These are phyloP conservation scores for Urosaurus nigricauda DNA, from an alignment of 2,797 vertebrate genomes.

Conservation along the genomic window DNA sequence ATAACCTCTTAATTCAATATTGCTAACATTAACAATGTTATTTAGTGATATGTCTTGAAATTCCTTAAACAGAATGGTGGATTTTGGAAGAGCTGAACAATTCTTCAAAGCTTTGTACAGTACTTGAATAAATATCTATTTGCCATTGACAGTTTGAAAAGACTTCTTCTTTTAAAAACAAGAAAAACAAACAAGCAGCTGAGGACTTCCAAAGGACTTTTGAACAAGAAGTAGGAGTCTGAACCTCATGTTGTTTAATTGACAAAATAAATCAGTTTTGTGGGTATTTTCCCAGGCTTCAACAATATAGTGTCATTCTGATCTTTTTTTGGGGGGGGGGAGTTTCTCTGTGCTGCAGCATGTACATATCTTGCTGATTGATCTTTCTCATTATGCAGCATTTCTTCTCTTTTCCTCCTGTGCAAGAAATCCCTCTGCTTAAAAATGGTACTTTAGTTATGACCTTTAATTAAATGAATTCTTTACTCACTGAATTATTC, in stretches of 20 bases:
- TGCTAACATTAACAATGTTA: neutral
- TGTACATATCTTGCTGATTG: constrained; percentile 35
- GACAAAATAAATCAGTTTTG: neutral
- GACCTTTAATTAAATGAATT: constrained; percentile 16
- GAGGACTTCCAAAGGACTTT: constrained; percentile 10
- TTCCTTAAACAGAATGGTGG: neutral
- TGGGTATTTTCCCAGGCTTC: neutral
- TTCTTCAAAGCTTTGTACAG: too few relatives aligned
- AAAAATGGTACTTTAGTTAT: constrained; percentile 72
- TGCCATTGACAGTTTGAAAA: neutral
- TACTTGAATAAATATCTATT: neutral
- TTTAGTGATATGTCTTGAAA: neutral
- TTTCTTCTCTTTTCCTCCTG: constrained; percentile 70
- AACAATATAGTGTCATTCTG: constrained; percentile 5
- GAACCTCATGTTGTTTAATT: constrained; percentile 9
- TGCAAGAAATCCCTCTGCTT: constrained; percentile 83
- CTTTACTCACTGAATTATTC: neutral
- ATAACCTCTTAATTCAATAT: neutral
- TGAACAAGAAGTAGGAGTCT: constrained; percentile 57
- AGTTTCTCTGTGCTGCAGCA: constrained; percentile 45
- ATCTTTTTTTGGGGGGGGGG: neutral
- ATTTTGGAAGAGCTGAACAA: neutral
- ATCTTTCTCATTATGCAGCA: neutral
- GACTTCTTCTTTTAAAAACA: neutral
- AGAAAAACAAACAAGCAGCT: constrained; percentile 37